Evolutionary conservation across 30 jellyfish, hydroid and myxozoan genomes (phyloP).

Genomic region (Euphysa ruthae): DNA sequence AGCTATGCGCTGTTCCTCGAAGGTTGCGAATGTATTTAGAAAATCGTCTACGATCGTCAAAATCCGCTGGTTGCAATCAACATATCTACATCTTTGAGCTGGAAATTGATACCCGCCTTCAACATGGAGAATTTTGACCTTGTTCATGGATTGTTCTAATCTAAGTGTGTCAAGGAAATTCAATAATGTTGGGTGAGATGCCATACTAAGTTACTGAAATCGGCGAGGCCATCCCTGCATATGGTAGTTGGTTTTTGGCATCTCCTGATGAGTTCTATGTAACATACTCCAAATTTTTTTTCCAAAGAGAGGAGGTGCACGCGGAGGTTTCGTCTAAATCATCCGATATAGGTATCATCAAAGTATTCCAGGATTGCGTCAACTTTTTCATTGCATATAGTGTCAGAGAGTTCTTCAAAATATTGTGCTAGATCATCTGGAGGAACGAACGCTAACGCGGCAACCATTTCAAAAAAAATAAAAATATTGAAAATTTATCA

Average conservation of each 20-base stretch:
- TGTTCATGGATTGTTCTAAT: not conserved
- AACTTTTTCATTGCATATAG: not conserved
- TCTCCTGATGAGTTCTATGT: conserved; percentile 24
- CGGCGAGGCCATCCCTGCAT: conserved; percentile 41
- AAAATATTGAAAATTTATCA: conserved; percentile 22
- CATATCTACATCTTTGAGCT: conserved; percentile 1
- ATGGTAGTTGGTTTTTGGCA: conserved; percentile 36
- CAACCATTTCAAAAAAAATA: conserved; percentile 6
- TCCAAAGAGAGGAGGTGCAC: conserved; percentile 20
- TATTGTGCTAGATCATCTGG: not conserved
- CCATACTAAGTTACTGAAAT: not conserved
- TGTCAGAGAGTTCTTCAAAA: conserved; percentile 16
- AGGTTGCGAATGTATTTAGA: no score
- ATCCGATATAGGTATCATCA: conserved; percentile 42
- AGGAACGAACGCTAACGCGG: conserved; percentile 25
- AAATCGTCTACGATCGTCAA: not conserved
- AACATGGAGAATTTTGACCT: not conserved
- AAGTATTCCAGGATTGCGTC: conserved; percentile 11
- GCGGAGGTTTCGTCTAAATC: conserved; percentile 34
- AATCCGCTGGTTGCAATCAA: not conserved
- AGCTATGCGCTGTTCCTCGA: no score
- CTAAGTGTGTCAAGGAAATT: conserved; percentile 1
- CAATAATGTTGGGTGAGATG: conserved; percentile 45
- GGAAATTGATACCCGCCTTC: conserved; percentile 25
- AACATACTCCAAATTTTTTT: conserved; percentile 31